A percentile compares a stretch with the other conserved stretches of the same genome.
Conservation (phyloP, 2,797 vertebrate species). For the Periparus ater region DNA sequence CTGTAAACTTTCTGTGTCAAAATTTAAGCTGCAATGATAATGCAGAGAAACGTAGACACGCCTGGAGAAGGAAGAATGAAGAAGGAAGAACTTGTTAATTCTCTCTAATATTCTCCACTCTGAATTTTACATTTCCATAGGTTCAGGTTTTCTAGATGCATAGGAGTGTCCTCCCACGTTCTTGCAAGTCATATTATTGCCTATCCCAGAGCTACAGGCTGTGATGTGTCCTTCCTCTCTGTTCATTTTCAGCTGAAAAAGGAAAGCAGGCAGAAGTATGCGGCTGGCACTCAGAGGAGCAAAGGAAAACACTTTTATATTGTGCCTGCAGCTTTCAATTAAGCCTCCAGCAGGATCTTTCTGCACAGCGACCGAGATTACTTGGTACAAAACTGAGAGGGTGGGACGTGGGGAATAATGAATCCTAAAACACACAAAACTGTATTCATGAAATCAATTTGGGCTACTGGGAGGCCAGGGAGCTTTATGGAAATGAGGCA, state of each 20-base stretch:
- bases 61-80: neutral
- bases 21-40: neutral
- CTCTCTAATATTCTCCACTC: neutral
- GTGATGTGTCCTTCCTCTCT: neutral
- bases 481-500: conserved; percentile 16
- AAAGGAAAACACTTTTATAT: conserved; percentile 26
- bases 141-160: neutral
- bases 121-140: neutral
- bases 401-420: neutral
- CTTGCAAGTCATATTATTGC: neutral
- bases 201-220: neutral
- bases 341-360: neutral
- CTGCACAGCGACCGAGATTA: neutral
- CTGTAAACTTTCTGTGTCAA: neutral
- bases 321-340: conserved; percentile 19
- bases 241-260: neutral
- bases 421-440: neutral
- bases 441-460: conserved; percentile 17
- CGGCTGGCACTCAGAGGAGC: neutral
- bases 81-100: neutral
- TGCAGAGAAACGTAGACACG: neutral
- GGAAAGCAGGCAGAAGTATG: neutral
- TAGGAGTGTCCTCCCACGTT: neutral
- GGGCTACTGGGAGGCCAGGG: neutral
- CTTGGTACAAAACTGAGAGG: neutral